Percentiles rank a stretch among this genome's conserved stretches.
phyloP scores from a whole-genome alignment of 1,140 invertebrate species.

The Delia radicum region DNA sequence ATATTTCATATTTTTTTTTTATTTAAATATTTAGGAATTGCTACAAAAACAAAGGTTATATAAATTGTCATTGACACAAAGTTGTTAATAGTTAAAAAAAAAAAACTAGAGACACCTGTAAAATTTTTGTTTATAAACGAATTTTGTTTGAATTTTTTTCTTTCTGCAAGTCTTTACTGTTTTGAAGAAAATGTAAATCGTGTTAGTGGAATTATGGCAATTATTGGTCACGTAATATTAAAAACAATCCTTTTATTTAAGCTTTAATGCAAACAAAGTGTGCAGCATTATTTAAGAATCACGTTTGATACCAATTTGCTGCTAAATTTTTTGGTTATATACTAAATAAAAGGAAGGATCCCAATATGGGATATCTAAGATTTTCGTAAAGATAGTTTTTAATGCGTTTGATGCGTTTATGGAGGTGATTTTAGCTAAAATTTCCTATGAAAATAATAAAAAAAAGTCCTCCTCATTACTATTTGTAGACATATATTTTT shows the following conservation, averaged over 20 bases:
- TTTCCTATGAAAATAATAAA: too few species aligned
- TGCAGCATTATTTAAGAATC: constrained; percentile 17
- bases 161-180: neutral
- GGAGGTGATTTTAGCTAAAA: too few species aligned
- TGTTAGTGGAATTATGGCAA: constrained; percentile 18
- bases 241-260: neutral
- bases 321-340: neutral
- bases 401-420: too few species aligned
- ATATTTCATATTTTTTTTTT: neutral
- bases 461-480: too few species aligned
- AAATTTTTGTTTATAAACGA: neutral
- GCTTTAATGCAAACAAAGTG: neutral
- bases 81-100: neutral
- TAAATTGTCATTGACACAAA: constrained; percentile 19
- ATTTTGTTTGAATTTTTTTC: neutral
- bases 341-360: neutral
- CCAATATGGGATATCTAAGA: neutral
- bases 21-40: neutral
- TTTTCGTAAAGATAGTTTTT: too few species aligned
- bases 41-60: constrained; percentile 3
- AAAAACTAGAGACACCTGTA: constrained; percentile 10
- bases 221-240: constrained; percentile 20
- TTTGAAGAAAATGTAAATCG: constrained; percentile 10
- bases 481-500: too few species aligned
- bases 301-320: constrained; percentile 20